Base-by-base conservation (phyloP, 1,140 invertebrate genomes). In the Gryon sp. region DNA sequence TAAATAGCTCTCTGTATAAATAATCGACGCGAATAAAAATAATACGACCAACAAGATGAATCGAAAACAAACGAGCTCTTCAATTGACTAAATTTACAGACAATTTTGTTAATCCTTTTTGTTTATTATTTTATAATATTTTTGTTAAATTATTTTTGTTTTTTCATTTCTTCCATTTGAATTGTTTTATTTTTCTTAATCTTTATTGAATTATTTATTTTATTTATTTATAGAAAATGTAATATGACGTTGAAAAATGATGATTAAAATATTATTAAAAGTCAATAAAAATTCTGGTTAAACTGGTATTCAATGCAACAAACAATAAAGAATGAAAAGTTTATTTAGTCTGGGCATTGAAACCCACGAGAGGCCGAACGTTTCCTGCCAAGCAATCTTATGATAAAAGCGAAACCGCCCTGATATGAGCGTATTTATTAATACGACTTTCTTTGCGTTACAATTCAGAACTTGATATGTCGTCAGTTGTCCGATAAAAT, bases 401-500 rank as follows among this genome's bases (percentile, higher is more conserved):
- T 65, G 59, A 65, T 73, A 73, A 74, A 74, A 74, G 70, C 22
- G 43, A 74, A 65, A 65, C 60, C 52, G 36, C 60, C 43, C 22
- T 60, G 60, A 74, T 74, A 74, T 28, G 15, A 45, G 34, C 32
- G 19, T 59, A 59, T 57, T 65, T 65, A 65, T 74, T 53, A 74
- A 69, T 59, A 65, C 52, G 36, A 74, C 70, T 65, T 74, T 74
- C 70, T 57, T 60, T 36, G 34, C 2, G 50, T 57, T 59, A 59
- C 59, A 36, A 18, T 60, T 36, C 26, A 60, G 11, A 34, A 2
- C 4, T 3, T 38, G 36, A 55, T 38, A 36, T 16, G 28, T 70
- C 30, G 14, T 45, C 20, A 60, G 16, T 52, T 60, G 22, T 48
- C 6, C 14, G 16, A 46, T 45, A 48, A 19, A 36, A 14, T 38